These are phyloP conservation scores for Sitophilus oryzae DNA, from an alignment of 1,140 invertebrate genomes.

Conservation along the genomic window DNA sequence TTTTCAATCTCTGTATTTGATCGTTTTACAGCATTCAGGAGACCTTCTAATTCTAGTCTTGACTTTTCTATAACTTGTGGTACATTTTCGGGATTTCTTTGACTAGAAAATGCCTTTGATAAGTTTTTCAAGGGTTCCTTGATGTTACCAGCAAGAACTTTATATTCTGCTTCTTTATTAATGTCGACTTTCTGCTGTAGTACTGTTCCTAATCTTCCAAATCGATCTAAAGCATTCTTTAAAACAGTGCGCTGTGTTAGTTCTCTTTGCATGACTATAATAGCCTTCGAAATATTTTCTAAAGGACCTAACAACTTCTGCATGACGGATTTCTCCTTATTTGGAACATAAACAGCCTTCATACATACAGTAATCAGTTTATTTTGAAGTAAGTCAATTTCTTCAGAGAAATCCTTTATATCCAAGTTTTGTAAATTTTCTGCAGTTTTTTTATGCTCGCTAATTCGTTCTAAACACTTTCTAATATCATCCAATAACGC, in stretches of 20 bases:
- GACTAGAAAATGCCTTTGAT: neutral
- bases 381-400: slow-evolving; percentile 34
- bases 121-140: neutral
- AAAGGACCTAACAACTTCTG: slow-evolving; percentile 35
- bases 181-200: neutral
- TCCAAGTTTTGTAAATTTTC: slow-evolving; percentile 11
- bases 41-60: neutral
- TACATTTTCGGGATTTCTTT: slow-evolving; percentile 9
- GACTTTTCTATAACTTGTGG: neutral
- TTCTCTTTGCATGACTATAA: slow-evolving; percentile 32
- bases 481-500: slow-evolving; percentile 30
- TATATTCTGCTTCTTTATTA: neutral
- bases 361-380: slow-evolving; percentile 37
- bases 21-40: neutral
- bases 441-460: neutral
- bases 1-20: neutral
- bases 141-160: neutral
- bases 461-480: slow-evolving; percentile 26
- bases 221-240: slow-evolving; percentile 13
- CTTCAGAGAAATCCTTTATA: slow-evolving; percentile 32
- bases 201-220: neutral
- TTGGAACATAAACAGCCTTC: slow-evolving; percentile 30
- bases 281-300: slow-evolving; percentile 29
- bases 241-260: slow-evolving; percentile 20
- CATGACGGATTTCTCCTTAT: slow-evolving; percentile 32